Conservation (phyloP, 2,888 invertebrate species). For the Ashinkailepas kermadecensis region DNA sequence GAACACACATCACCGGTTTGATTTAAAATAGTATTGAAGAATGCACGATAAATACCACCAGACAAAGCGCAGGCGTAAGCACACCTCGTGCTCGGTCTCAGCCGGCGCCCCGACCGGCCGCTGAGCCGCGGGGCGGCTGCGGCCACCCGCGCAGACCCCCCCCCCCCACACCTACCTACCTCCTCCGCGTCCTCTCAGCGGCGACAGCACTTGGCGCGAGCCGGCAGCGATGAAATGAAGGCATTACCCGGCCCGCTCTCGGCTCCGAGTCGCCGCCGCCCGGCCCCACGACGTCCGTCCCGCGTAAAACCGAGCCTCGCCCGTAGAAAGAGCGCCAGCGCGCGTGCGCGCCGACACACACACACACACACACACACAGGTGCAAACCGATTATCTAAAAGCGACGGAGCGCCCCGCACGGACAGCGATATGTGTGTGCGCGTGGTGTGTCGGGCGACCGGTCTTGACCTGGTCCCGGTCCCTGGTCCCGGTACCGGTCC, state of each 20-base stretch:
- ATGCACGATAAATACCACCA: slow-evolving; percentile 10
- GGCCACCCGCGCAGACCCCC: too few species aligned
- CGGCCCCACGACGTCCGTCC: too few species aligned
- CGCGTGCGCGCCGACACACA: too few species aligned
- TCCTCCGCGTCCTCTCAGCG: neutral
- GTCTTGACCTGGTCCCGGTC: neutral
- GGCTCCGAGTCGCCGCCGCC: too few species aligned
- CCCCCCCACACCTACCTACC: too few species aligned
- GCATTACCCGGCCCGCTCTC: too few species aligned
- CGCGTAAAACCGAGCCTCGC: neutral
- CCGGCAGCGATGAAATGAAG: neutral
- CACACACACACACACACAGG: neutral
- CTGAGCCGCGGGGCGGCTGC: too few species aligned
- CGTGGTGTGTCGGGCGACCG: neutral
- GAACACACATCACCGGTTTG: neutral
- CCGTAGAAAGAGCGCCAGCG: neutral
- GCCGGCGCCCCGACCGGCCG: too few species aligned
- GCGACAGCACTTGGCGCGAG: neutral
- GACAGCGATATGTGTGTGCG: slow-evolving; percentile 4
- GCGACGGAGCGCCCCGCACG: neutral
- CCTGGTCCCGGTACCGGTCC: neutral
- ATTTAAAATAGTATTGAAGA: slow-evolving; percentile 21
- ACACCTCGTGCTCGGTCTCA: too few species aligned
- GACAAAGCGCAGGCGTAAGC: neutral
- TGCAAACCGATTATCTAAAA: slow-evolving; percentile 18